Evolutionary conservation across 2,888 invertebrate species (phyloP).

Genomic region (Nomada ferruginata): DNA sequence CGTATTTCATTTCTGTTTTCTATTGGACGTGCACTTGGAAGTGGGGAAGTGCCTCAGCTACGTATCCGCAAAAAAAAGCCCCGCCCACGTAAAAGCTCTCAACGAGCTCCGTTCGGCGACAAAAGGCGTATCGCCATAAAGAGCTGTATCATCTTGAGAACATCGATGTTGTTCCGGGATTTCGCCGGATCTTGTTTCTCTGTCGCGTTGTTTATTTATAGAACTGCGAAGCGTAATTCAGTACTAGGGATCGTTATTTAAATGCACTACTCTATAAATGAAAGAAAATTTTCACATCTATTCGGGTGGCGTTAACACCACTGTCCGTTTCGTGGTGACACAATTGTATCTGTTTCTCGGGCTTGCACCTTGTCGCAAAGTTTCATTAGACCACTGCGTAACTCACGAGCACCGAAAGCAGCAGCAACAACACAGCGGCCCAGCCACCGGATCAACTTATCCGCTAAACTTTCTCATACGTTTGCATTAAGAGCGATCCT

Average conservation of each 20-base stretch:
- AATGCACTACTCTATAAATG: too few species aligned
- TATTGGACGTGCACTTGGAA: too few species aligned
- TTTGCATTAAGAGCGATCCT: not conserved
- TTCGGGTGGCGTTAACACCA: too few species aligned
- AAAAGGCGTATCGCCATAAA: not conserved
- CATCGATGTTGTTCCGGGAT: not conserved
- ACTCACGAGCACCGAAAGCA: not conserved
- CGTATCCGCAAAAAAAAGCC: not conserved
- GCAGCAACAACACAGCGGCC: not conserved
- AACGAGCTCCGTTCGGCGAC: not conserved
- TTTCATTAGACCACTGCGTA: not conserved
- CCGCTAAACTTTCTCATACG: not conserved
- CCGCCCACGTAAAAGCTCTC: not conserved
- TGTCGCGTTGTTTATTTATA: too few species aligned
- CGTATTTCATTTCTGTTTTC: constrained; percentile 2
- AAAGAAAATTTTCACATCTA: too few species aligned
- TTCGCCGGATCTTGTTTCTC: not conserved
- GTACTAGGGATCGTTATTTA: too few species aligned
- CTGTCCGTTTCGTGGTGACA: too few species aligned
- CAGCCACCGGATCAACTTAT: not conserved
- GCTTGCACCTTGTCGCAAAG: not conserved
- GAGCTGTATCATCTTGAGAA: not conserved
- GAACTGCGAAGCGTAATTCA: too few species aligned
- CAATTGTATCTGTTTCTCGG: too few species aligned
- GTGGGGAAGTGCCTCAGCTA: not conserved